These are phyloP conservation scores for Enteromius argenteus DNA, from an alignment of 2,797 vertebrate genomes.

Conservation along the genomic window DNA sequence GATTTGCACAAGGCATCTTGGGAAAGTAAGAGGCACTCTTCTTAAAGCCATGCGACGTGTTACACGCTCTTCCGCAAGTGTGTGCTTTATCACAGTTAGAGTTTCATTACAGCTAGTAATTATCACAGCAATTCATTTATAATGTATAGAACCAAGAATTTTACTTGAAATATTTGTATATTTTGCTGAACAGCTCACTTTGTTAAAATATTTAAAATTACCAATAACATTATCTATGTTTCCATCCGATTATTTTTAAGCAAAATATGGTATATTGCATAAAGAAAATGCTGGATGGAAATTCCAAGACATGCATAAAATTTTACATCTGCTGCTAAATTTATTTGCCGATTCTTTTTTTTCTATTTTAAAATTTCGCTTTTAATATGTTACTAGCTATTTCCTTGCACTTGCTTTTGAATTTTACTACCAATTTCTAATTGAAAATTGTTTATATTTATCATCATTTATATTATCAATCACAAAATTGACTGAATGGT, in stretches of 20 bases:
- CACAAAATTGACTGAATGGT: background rate
- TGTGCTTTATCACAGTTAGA: background rate
- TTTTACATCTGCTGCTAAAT: background rate
- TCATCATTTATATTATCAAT: background rate
- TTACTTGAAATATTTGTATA: background rate
- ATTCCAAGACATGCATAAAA: background rate
- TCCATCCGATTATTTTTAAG: background rate
- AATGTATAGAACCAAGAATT: background rate
- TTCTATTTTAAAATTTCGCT: background rate
- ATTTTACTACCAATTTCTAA: background rate
- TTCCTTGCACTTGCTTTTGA: background rate
- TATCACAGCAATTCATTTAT: too few species aligned
- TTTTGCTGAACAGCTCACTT: background rate
- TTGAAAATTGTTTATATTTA: background rate
- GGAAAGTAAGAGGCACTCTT: background rate
- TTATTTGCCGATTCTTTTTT: too few species aligned
- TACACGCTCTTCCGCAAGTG: background rate
- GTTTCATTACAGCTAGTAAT: background rate
- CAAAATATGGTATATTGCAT: background rate
- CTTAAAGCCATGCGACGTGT: background rate
- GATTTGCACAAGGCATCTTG: slow-evolving; percentile 32
- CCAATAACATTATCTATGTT: background rate
- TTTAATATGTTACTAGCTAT: background rate
- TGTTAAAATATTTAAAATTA: background rate
- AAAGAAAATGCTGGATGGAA: background rate